Evolutionary conservation across 2,888 invertebrate genomes (phyloP), one percentile per base, ranked within the genome.

Genomic region (Melieria crassipennis): DNA sequence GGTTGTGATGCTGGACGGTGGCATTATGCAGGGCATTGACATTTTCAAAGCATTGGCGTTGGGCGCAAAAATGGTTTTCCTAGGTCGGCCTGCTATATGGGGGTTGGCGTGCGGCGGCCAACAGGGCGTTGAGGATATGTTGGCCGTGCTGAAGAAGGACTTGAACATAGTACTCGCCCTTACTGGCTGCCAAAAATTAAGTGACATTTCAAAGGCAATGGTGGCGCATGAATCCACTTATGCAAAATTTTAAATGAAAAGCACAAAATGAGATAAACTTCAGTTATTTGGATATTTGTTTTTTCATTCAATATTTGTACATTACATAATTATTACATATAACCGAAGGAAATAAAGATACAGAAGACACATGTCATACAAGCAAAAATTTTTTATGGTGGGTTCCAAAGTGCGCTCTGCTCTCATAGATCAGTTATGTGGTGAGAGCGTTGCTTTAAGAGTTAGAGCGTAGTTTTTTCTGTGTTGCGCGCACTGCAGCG

Each of bases 11-110:
- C 82, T 97, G 80, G 97, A 97, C 83, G 96, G 97, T 10, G 97
- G 97, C 3, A 89, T 97, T 1, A 89, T 90, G 16, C 91, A 92
- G 78, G 97, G 97, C 13, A 93, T 93, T 5, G 97, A 98, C 85
- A 91, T 97, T 10, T 92, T 96, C 78, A 98, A 97, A 87, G 97
- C 97, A 0, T 80, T 98, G 58, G 95, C 96, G 1, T 88, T 98
- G 42, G 98, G 98, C 10, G 98, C 98, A 3, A 92, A 90, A 88
- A 93, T 94, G 91, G 96, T 94, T 0, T 97, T 97, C 82, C 88
- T 96, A 45, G 97, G 96, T 0, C 89, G 97, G 67, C 95, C 97
- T 0, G 91, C 93, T 46, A 79, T 97, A 5, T 97, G 96, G 95
- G 97, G 95, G 0, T 85, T 97, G 65, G 89, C 93, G 0, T 90